phyloP scores from a whole-genome alignment of 2,888 invertebrate species.

The Xanthorhoe spadicearia region DNA sequence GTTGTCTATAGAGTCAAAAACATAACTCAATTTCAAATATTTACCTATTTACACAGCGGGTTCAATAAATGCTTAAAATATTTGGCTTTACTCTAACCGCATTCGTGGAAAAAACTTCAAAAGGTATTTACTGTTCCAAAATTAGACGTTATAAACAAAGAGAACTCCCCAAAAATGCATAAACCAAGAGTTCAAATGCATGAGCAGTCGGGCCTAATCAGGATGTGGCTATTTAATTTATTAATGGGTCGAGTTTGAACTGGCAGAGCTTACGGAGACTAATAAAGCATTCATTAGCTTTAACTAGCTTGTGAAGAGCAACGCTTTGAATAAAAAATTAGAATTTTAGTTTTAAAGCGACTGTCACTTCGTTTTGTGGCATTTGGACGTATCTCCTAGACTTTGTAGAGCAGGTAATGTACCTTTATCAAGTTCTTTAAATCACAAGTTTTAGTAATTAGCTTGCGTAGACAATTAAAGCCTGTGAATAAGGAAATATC shows the following conservation, averaged over 20 bases:
- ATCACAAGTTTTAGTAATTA: background rate
- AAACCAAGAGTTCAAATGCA: conserved; percentile 32
- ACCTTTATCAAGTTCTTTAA: background rate
- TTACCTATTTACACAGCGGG: background rate
- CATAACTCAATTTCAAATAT: background rate
- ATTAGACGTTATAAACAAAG: conserved; percentile 33
- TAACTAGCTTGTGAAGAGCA: conserved; percentile 13
- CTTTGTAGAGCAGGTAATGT: background rate
- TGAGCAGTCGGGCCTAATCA: conserved; percentile 43
- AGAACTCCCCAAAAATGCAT: conserved; percentile 28
- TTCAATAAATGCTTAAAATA: background rate
- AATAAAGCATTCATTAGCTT: conserved; percentile 28
- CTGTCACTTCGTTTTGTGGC: background rate
- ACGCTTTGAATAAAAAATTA: conserved; percentile 13
- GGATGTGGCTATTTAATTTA: conserved; percentile 45
- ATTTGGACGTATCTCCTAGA: background rate
- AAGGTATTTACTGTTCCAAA: conserved; percentile 28
- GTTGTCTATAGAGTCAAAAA: background rate
- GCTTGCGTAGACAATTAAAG: background rate
- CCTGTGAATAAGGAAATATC: background rate
- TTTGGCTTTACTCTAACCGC: background rate
- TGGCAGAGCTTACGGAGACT: conserved; percentile 26
- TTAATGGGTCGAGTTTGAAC: conserved; percentile 30
- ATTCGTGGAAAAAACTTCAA: conserved; percentile 12
- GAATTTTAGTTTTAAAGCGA: conserved; percentile 3